phyloP scores from a whole-genome alignment of 2,113 vertebrate genomes.

The Seriola rivoliana region DNA sequence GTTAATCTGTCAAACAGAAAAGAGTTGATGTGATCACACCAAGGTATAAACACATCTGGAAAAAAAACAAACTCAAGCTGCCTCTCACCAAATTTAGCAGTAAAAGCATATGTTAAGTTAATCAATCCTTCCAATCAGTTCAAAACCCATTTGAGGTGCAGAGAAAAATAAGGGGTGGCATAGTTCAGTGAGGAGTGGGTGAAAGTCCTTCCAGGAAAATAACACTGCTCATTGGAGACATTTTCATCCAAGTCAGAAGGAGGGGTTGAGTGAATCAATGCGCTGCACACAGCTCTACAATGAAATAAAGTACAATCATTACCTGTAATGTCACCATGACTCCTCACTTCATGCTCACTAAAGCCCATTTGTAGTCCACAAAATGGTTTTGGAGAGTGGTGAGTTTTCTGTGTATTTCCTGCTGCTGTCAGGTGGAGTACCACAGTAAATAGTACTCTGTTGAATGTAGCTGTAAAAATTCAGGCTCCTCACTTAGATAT shows the following conservation, averaged over 20 bases:
- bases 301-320: not conserved
- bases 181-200: not conserved
- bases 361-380: constrained; percentile 16
- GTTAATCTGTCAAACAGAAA: not conserved
- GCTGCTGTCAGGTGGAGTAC: constrained; percentile 1
- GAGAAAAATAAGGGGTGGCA: not conserved
- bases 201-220: not conserved
- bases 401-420: not conserved
- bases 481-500: not conserved
- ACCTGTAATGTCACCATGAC: constrained; percentile 31
- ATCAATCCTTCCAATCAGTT: no score
- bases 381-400: constrained; percentile 13
- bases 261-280: no score
- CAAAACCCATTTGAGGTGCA: not conserved
- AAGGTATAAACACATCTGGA: not conserved
- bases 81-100: not conserved
- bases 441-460: not conserved
- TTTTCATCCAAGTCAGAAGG: not conserved
- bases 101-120: not conserved
- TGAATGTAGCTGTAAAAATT: constrained; percentile 8
- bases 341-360: constrained; percentile 15
- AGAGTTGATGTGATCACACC: not conserved
- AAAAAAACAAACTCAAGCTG: no score
- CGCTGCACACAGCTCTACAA: no score
- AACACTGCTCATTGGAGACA: not conserved